Conservation (phyloP, 1,140 invertebrate genomes). For the Coenobita brevimanus region DNA sequence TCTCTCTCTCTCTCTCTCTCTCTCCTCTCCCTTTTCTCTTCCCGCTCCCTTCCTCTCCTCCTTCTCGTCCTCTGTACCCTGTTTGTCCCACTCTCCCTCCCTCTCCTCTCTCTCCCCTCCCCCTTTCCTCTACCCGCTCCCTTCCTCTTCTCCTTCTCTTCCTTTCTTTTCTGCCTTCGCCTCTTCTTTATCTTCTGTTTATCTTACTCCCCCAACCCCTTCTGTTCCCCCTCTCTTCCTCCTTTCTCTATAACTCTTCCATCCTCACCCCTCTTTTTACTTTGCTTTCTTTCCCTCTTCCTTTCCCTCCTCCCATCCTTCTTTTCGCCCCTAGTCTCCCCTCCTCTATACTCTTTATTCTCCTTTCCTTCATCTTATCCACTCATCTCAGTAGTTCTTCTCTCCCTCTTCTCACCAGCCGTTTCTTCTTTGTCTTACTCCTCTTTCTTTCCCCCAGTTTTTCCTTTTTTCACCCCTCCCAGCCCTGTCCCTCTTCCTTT, state of each 20-base stretch:
- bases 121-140: background rate
- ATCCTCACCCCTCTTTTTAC: background rate
- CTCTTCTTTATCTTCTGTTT: background rate
- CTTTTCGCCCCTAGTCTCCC: too few species aligned
- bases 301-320: background rate
- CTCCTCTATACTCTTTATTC: background rate
- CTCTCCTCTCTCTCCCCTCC: constrained; percentile 3
- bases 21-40: background rate
- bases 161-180: background rate
- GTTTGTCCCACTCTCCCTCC: background rate
- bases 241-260: background rate
- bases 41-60: background rate
- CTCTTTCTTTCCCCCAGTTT: background rate
- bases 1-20: background rate
- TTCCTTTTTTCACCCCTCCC: too few species aligned
- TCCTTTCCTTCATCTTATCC: background rate
- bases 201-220: background rate
- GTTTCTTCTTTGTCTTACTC: background rate
- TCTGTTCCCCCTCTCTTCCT: too few species aligned
- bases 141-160: background rate
- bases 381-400: too few species aligned
- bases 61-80: background rate
- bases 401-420: background rate
- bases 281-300: background rate
- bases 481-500: background rate